Evolutionary conservation across 2,888 invertebrate species (phyloP), one percentile per base, ranked within the genome.

Genomic region (Phengaris arion): DNA sequence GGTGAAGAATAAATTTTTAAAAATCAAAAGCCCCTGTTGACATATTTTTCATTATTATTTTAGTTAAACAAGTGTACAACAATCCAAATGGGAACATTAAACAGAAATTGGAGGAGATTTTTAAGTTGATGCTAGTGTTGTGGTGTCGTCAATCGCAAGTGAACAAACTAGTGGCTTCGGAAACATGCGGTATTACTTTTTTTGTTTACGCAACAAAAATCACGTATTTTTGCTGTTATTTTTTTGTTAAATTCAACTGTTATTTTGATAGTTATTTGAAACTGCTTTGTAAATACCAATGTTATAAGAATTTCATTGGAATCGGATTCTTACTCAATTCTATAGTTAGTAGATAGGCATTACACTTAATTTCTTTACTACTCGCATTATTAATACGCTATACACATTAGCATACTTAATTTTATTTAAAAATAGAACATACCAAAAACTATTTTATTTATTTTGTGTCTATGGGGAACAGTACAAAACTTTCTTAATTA

Each of bases 131-230:
- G 97, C 94, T 97, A 83, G 93, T 96, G 85, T 94, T 97, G 74
- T 97, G 97, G 97, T 97, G 97, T 86, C 94, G 96, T 81, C 96
- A 97, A 86, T 95, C 95, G 81, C 94, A 96, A 89, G 96, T 96
- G 74, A 94, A 96, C 82, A 94, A 94, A 80, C 94, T 94, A 82
- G 94, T 96, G 77, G 95, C 96, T 83, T 89, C 94, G 77, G 94
- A 94, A 86, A 89, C 90, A 79, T 90, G 94, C 83, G 95, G 95
- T 95, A 94, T 90, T 77, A 64, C 51, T 68, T 73, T 70, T 76
- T 51, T 74, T 68, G 54, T 57, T 35, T 68, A 76, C 59, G 4
- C 35, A 48, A 74, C 59, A 72, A 68, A 22, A 52, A 52, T 59
- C 57, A 15, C 46, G 51, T 77, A 54, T 46, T 69, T 74, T 76